These are phyloP conservation scores for Lottia scabra DNA, from an alignment of 2,888 invertebrate genomes.

Conservation along the genomic window DNA sequence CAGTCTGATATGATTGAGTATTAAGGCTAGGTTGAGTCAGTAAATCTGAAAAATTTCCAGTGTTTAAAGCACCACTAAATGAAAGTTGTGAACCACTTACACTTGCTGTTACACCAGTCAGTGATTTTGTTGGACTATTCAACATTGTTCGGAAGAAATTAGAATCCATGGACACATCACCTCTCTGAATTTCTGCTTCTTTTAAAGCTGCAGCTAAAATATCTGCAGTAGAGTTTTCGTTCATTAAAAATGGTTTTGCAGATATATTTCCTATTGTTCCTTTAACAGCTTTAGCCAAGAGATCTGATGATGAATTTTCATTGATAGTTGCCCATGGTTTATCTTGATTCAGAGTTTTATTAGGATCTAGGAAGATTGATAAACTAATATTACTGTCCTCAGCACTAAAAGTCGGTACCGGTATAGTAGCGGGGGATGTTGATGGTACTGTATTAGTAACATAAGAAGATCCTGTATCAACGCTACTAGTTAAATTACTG, in stretches of 20 bases:
- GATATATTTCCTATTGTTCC: neutral
- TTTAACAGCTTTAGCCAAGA: neutral
- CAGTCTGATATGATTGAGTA: too few relatives aligned
- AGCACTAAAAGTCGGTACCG: neutral
- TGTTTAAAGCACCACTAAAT: neutral
- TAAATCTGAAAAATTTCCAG: too few relatives aligned
- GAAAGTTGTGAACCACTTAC: neutral
- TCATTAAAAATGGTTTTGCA: neutral
- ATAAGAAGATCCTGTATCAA: neutral
- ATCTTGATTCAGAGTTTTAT: neutral
- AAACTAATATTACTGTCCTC: neutral
- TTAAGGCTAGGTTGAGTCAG: too few relatives aligned
- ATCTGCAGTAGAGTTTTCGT: slow-evolving; percentile 14
- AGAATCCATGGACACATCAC: slow-evolving; percentile 17
- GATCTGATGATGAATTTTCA: neutral
- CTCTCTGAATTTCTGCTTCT: slow-evolving; percentile 17
- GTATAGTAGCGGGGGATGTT: neutral
- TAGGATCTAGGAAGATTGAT: neutral
- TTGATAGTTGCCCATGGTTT: too few relatives aligned
- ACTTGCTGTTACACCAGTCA: neutral
- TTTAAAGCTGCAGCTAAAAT: slow-evolving; percentile 29
- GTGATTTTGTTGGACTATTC: neutral
- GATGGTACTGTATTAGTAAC: neutral
- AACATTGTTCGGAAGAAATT: slow-evolving; percentile 1
- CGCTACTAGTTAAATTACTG: too few relatives aligned